Base-by-base conservation (phyloP, 2,113 vertebrate species). In the Strix uralensis region DNA sequence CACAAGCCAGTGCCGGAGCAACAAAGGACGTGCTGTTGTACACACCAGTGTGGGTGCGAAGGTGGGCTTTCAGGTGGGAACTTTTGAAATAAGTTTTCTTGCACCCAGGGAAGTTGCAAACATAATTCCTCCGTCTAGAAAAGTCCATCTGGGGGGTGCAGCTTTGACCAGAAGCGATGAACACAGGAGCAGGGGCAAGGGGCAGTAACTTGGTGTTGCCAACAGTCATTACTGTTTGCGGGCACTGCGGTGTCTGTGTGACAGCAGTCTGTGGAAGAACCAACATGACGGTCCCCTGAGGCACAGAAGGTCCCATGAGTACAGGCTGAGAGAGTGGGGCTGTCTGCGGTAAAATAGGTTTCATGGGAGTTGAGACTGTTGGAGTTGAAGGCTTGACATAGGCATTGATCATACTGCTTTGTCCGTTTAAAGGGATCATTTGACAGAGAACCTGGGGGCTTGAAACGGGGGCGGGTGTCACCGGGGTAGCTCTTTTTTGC, bases 51-150 rank as follows among this genome's bases (percentile, higher is more conserved):
- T 99, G 99, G 5, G 99, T 99, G 90, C 99, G 99, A 72, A 99
- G 99, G 94, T 99, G 99, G 42, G 99, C 99, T 97, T 99, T 99
- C 86, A 99, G 99, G 96, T 99, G 99, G 6, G 99, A 99, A 55
- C 99, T 99, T 98, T 99, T 99, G 98, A 99, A 99, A 96, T 99
- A 99, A 5, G 99, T 99, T 97, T 99, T 99, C 96, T 98, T 99
- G 98, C 99, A 99, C 59, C 99, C 99, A 0, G 98, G 98, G 77
- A 99, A 99, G 96, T 92, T 98, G 88, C 99, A 99, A 27, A 99
- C 95, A 0, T 99, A 99, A 96, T 99, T 99, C 9, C 99, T 98
- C 38, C 99, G 97, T 81, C 99, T 98, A n/a, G 98, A 99, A 81
- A 99, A 99, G 97, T 99, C 99, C 40, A 98, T 86, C 96, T 99